A percentile compares a stretch with the other conserved stretches of the same genome.
These are phyloP conservation scores for Rhynchotus rufescens DNA, from an alignment of 2,797 vertebrate species.

Conservation along the genomic window DNA sequence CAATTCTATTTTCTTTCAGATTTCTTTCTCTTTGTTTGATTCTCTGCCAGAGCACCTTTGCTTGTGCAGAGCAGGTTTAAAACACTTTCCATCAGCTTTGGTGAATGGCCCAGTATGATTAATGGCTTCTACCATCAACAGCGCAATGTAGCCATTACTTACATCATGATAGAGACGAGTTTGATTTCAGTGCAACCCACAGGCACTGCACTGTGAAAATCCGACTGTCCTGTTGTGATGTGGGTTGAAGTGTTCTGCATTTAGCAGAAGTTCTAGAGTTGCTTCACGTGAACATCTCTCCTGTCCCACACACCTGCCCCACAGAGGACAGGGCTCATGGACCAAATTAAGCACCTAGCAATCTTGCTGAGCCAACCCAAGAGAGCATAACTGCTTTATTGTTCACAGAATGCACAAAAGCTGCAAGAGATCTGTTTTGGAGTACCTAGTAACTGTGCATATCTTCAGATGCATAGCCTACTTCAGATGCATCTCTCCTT, in stretches of 20 bases:
- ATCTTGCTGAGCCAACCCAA: neutral
- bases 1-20: neutral
- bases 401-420: neutral
- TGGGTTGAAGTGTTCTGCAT: neutral
- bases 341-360: neutral
- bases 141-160: rapidly evolving
- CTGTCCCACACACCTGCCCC: neutral
- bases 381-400: neutral
- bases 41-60: neutral
- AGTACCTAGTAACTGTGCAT: neutral
- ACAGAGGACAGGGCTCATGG: neutral
- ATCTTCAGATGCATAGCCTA: neutral
- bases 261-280: neutral
- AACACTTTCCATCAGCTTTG: neutral
- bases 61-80: neutral
- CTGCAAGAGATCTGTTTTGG: neutral
- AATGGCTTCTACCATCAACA: neutral
- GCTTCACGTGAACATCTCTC: neutral
- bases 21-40: neutral
- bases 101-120: rapidly evolving
- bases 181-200: neutral
- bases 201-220: neutral
- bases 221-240: neutral
- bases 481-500: neutral
- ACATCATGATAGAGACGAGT: neutral